Evolutionary conservation across 1,140 invertebrate genomes (phyloP).

Genomic region (Stegodyphus mimosarum): DNA sequence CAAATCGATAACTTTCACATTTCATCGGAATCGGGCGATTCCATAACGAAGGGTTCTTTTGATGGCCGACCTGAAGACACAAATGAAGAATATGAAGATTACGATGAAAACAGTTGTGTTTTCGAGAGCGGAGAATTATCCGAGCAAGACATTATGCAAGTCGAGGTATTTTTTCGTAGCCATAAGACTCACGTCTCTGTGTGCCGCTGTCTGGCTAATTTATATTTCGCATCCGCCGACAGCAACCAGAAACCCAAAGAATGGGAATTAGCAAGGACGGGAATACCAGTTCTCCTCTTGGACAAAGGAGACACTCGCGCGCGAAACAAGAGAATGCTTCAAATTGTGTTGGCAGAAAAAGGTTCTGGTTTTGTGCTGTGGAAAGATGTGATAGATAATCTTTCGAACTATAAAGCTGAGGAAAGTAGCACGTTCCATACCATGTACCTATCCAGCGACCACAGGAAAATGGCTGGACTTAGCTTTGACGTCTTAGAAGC

Average conservation of each 20-base stretch:
- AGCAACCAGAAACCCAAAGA: slow-evolving; percentile 66
- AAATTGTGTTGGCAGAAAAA: slow-evolving; percentile 82
- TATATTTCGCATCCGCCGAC: slow-evolving; percentile 75
- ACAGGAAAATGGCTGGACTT: slow-evolving; percentile 75
- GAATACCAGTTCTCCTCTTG: slow-evolving; percentile 83
- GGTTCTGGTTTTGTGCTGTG: slow-evolving; percentile 88
- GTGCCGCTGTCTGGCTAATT: slow-evolving; percentile 81
- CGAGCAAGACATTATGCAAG: slow-evolving; percentile 75
- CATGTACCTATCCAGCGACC: slow-evolving; percentile 82
- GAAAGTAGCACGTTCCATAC: slow-evolving; percentile 80
- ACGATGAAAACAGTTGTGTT: neutral
- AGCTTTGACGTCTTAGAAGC: slow-evolving; percentile 82
- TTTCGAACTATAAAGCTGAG: slow-evolving; percentile 72
- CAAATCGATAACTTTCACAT: slow-evolving; percentile 46
- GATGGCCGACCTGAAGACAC: neutral
- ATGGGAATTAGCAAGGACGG: slow-evolving; percentile 83
- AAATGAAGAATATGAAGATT: slow-evolving; percentile 16
- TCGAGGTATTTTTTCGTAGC: slow-evolving; percentile 83
- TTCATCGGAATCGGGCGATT: slow-evolving; percentile 31
- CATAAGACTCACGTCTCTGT: slow-evolving; percentile 84
- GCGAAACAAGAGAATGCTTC: slow-evolving; percentile 78
- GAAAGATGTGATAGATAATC: slow-evolving; percentile 82
- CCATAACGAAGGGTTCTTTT: slow-evolving; percentile 24
- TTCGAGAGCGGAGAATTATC: slow-evolving; percentile 31
- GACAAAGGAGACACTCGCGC: slow-evolving; percentile 81